A percentile compares a stretch with the other conserved stretches of the same genome.
phyloP scores from a whole-genome alignment of 2,888 invertebrate species.

The Drosophila peninsularis region DNA sequence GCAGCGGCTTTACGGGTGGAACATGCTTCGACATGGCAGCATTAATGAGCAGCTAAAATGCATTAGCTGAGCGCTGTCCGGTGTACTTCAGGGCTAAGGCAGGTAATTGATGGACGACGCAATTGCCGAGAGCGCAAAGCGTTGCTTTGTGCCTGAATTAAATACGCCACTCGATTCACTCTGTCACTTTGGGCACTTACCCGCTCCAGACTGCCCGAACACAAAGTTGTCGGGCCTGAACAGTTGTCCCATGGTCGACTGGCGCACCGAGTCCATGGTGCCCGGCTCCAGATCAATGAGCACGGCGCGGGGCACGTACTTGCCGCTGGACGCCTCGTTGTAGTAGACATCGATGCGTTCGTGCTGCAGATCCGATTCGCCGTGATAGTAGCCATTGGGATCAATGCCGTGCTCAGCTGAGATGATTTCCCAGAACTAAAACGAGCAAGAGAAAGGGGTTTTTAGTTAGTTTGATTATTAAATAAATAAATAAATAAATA shows the following conservation, averaged over 20 bases:
- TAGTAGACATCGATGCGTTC: slow-evolving; percentile 93
- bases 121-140: slow-evolving; percentile 18
- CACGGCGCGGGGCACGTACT: slow-evolving; percentile 93
- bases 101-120: slow-evolving; percentile 16
- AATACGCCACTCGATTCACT: background rate
- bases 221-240: slow-evolving; percentile 95
- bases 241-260: slow-evolving; percentile 91
- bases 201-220: slow-evolving; percentile 92
- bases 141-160: slow-evolving; percentile 3
- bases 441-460: slow-evolving; percentile 35
- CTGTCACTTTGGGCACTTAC: slow-evolving; percentile 79
- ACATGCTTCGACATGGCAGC: slow-evolving; percentile 31
- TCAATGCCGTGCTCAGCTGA: slow-evolving; percentile 93
- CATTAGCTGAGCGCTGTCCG: slow-evolving; percentile 44
- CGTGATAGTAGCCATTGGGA: slow-evolving; percentile 89
- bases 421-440: slow-evolving; percentile 91
- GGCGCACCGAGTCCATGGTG: slow-evolving; percentile 94
- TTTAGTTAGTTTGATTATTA: too few relatives aligned
- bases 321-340: slow-evolving; percentile 89
- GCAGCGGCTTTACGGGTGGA: background rate
- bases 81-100: background rate
- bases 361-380: slow-evolving; percentile 90
- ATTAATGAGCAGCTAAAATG: slow-evolving; percentile 57
- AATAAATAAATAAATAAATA: too few relatives aligned
- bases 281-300: slow-evolving; percentile 95